Conservation (phyloP, 2,797 vertebrate genomes). For the Hafferia zeledoni region DNA sequence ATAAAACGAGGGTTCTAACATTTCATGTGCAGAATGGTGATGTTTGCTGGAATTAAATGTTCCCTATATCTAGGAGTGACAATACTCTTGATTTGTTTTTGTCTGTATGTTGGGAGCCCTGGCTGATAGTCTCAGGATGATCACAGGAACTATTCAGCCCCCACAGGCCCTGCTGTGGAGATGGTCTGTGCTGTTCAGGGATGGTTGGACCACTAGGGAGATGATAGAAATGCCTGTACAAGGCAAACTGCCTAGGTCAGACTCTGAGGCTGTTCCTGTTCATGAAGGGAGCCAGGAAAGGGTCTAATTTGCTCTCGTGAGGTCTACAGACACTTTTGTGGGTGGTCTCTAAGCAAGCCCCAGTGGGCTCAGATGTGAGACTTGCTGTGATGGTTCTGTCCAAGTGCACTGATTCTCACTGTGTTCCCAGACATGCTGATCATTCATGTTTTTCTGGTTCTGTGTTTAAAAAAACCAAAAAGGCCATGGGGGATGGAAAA, state of each 20-base stretch:
- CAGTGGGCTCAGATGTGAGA: background rate
- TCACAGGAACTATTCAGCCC: background rate
- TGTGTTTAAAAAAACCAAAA: background rate
- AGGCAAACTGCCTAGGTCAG: background rate
- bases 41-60: background rate
- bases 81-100: background rate
- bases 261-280: background rate
- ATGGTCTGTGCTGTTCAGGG: background rate
- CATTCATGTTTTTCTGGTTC: conserved; percentile 16
- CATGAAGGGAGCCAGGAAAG: background rate
- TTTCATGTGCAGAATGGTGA: background rate
- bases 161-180: background rate
- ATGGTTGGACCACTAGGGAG: background rate
- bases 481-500: conserved; percentile 25
- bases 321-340: background rate
- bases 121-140: background rate
- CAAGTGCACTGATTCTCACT: background rate
- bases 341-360: conserved; percentile 22
- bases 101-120: background rate
- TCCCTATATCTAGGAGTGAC: background rate
- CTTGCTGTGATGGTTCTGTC: background rate
- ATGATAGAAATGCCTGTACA: background rate
- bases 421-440: background rate
- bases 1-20: background rate
- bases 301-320: background rate